These are phyloP conservation scores for Malurus melanocephalus DNA, from an alignment of 2,113 vertebrate genomes.

Conservation along the genomic window DNA sequence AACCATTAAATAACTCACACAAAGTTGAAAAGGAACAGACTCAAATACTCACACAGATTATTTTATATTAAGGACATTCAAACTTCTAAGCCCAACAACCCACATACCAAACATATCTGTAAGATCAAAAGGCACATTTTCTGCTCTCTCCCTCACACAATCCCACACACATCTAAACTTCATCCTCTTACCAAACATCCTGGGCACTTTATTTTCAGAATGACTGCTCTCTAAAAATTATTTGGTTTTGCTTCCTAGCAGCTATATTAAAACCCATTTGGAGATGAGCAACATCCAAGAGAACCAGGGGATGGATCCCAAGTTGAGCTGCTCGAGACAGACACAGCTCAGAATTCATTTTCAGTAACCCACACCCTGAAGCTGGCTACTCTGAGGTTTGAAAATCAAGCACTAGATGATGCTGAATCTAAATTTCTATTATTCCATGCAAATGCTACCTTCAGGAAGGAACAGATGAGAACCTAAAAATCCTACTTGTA, in stretches of 20 bases:
- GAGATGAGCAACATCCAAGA: not conserved
- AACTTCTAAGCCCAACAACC: constrained; percentile 26
- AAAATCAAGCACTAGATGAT: not conserved
- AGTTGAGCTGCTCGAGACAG: not conserved
- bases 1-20: constrained; percentile 19
- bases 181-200: not conserved
- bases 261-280: not conserved
- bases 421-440: not conserved
- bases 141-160: constrained; percentile 23
- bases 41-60: constrained; percentile 38
- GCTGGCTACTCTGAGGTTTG: not conserved
- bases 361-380: not conserved
- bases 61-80: constrained; percentile 37
- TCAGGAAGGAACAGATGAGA: not conserved
- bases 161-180: constrained; percentile 5
- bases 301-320: not conserved
- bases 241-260: not conserved
- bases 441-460: not conserved
- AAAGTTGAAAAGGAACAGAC: constrained; percentile 16
- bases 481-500: not conserved
- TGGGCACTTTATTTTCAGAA: not conserved
- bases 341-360: not conserved
- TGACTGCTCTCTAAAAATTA: not conserved
- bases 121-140: constrained; percentile 44
- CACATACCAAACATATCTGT: constrained; percentile 40